Conservation (phyloP, 2,888 invertebrate species). For the Nymphalis urticae region DNA sequence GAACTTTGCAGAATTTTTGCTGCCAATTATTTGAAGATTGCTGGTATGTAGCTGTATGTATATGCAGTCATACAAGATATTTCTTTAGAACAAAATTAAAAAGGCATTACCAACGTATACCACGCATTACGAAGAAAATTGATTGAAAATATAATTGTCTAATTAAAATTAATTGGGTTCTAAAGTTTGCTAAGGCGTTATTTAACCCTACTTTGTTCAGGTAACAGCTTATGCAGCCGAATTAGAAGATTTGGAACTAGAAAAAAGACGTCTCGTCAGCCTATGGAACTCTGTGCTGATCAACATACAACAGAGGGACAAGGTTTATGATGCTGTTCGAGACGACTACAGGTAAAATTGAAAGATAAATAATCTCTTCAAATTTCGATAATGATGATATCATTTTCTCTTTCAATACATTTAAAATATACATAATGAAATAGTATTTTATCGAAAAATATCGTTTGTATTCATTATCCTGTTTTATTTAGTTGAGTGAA, state of each 20-base stretch:
- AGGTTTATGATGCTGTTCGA: slow-evolving; percentile 82
- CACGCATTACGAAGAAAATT: no score
- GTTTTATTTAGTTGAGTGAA: background rate
- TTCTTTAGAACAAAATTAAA: no score
- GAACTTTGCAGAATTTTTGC: no score
- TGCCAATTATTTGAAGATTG: no score
- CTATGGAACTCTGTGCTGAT: slow-evolving; percentile 89
- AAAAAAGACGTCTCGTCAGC: slow-evolving; percentile 85
- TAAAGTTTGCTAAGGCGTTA: background rate
- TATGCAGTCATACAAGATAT: no score
- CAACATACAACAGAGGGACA: slow-evolving; percentile 86
- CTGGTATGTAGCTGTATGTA: no score
- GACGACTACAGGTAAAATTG: slow-evolving; percentile 75
- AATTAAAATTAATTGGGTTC: background rate
- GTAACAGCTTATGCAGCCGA: slow-evolving; percentile 87
- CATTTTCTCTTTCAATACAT: background rate
- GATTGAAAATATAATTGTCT: background rate
- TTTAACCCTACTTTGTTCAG: slow-evolving; percentile 48
- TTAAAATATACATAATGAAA: no score
- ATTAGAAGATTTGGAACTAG: slow-evolving; percentile 85
- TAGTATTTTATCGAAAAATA: no score
- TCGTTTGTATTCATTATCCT: no score
- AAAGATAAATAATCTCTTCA: no score
- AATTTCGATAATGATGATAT: background rate
- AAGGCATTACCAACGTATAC: no score